Percentiles rank a stretch among this genome's conserved stretches.
Evolutionary conservation across 2,797 vertebrate genomes (phyloP).

Genomic region (Microchirus variegatus): DNA sequence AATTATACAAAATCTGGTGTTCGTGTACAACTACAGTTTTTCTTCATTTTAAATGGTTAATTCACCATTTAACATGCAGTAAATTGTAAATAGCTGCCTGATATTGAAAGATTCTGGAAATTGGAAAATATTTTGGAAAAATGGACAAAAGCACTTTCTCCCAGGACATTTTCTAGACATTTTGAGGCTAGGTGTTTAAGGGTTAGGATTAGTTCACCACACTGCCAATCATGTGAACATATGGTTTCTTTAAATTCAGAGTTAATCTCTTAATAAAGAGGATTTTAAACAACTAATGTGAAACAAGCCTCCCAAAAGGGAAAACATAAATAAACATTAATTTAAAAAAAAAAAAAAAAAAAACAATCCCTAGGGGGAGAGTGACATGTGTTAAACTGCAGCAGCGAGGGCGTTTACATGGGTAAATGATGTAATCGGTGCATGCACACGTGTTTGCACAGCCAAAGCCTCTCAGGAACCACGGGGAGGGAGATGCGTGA

Average conservation of each 20-base stretch:
- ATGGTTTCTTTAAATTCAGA: not conserved
- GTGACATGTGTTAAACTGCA: not conserved
- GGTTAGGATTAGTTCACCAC: not conserved
- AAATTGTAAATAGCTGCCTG: too few species aligned
- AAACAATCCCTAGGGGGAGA: too few species aligned
- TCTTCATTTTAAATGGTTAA: too few species aligned
- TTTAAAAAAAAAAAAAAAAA: too few species aligned
- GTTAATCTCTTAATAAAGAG: constrained; percentile 2
- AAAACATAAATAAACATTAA: not conserved
- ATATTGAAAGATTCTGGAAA: too few species aligned
- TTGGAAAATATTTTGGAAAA: too few species aligned
- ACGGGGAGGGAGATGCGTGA: constrained; percentile 31
- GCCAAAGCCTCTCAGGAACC: constrained; percentile 25
- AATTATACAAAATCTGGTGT: too few species aligned
- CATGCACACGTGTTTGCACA: constrained; percentile 5
- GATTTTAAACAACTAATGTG: not conserved
- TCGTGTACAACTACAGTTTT: not conserved
- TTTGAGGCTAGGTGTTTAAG: too few species aligned
- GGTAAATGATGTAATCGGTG: constrained; percentile 16
- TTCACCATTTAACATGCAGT: too few species aligned
- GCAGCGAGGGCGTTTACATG: constrained; percentile 5
- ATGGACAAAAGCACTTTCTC: too few species aligned
- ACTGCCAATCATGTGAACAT: not conserved
- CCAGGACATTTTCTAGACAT: too few species aligned
- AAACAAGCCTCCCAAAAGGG: not conserved